phyloP scores from a whole-genome alignment of 2,888 invertebrate genomes.

The Heliconius cydno region DNA sequence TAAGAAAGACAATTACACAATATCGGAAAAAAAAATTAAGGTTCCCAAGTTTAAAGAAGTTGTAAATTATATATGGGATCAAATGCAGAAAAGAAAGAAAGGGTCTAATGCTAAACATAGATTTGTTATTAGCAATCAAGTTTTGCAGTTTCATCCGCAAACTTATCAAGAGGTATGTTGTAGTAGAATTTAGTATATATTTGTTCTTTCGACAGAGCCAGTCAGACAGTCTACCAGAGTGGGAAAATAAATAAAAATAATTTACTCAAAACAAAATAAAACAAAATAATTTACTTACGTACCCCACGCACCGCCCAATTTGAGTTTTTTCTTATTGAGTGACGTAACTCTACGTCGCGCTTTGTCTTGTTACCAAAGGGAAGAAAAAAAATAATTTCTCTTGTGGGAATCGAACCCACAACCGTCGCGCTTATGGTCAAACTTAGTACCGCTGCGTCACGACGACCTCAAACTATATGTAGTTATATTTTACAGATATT shows the following conservation, averaged over 20 bases:
- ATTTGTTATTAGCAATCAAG: constrained; percentile 86
- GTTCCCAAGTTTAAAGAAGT: constrained; percentile 90
- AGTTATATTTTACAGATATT: constrained; percentile 84
- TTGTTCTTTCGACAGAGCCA: neutral
- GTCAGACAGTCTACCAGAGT: neutral
- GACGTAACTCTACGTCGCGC: no score
- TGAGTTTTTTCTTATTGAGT: no score
- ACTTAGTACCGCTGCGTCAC: no score
- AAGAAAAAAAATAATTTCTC: no score
- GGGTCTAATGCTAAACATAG: constrained; percentile 82
- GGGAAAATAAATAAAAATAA: neutral
- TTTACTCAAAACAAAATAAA: neutral
- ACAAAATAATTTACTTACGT: neutral
- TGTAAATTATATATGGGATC: constrained; percentile 87
- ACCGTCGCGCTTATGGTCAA: no score
- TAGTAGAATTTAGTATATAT: constrained; percentile 2
- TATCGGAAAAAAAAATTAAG: constrained; percentile 67
- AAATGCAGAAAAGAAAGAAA: constrained; percentile 85
- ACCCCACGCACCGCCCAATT: no score
- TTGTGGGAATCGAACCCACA: no score
- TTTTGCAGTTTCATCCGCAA: constrained; percentile 87
- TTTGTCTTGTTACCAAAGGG: no score
- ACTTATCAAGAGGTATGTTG: constrained; percentile 88
- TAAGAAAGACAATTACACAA: constrained; percentile 70
- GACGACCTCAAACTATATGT: neutral